A percentile compares a stretch with the other conserved stretches of the same genome.
These are phyloP conservation scores for Drosophila tani DNA, from an alignment of 1,140 invertebrate species.

Conservation along the genomic window DNA sequence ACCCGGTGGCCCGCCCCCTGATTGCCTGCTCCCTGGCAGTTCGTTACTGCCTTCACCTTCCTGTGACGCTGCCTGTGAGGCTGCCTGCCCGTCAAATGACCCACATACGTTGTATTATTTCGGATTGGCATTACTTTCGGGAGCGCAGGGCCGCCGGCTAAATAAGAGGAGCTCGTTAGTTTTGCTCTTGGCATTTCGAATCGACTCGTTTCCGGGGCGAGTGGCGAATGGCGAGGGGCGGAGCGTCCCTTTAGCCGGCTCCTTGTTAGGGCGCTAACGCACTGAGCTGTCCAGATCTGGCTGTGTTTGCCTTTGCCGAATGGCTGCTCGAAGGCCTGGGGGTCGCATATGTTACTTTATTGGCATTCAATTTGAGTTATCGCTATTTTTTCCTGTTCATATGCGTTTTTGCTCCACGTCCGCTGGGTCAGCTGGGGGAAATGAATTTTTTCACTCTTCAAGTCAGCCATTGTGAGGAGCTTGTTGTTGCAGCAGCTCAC, in stretches of 20 bases:
- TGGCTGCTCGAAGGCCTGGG: constrained; percentile 27
- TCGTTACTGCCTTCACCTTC: constrained; percentile 61
- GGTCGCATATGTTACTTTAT: constrained; percentile 79
- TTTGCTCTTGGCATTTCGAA: constrained; percentile 67
- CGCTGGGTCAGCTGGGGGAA: constrained; percentile 25
- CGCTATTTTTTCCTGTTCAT: constrained; percentile 81
- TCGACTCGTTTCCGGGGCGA: constrained; percentile 53
- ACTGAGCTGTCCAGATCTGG: constrained; percentile 31
- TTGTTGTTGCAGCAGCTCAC: constrained; percentile 26
- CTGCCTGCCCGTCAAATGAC: constrained; percentile 3
- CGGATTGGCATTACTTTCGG: constrained; percentile 72
- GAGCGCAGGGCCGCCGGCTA: constrained; percentile 46
- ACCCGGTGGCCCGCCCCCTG: neutral
- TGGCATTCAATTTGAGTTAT: constrained; percentile 81
- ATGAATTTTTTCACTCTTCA: constrained; percentile 66
- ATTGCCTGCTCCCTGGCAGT: constrained; percentile 47
- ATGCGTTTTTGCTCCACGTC: constrained; percentile 56
- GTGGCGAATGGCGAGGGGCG: constrained; percentile 33
- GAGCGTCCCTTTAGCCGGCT: constrained; percentile 61
- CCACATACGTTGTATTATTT: constrained; percentile 70
- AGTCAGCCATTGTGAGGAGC: constrained; percentile 46
- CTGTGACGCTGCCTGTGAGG: neutral
- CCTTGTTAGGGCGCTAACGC: constrained; percentile 67
- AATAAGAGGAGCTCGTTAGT: constrained; percentile 77
- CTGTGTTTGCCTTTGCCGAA: constrained; percentile 37